Evolutionary conservation across 2,888 invertebrate genomes (phyloP), one percentile per base, ranked within the genome.

Genomic region (Philaethria dido): DNA sequence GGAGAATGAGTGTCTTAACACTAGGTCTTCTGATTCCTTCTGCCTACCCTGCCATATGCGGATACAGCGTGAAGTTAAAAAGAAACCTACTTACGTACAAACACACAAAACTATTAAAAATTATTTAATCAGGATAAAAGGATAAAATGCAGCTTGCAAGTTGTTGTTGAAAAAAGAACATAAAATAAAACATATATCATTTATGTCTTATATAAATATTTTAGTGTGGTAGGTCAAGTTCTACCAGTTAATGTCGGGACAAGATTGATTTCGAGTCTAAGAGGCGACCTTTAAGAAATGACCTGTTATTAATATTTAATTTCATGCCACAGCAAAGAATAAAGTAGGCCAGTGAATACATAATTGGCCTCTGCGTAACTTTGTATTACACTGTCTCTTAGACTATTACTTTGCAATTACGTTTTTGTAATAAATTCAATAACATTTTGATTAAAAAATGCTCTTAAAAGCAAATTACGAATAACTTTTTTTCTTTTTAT

Each of bases 211-310:
- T 22, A 18, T 36, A 42, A 57, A 61, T 52, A 22, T 63, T 68
- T 47, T 50, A 63, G 67, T 68, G 67, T 42, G 59, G 59, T 68
- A 68, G 64, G 64, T 57, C 61, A 64, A n/a, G 62, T 22, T 45
- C 25, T 65, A 48, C 22, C 48, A 62, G 33, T 42, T 48, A 42
- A 50, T 60, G 59, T 65, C 59, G 50, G 60, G 16, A 33, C 14
- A 45, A 60, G 60, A 60, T 60, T 60, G 60, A 60, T 60, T 60
- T 47, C 45, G 29, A 29, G 45, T 60, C 45, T 60, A 60, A 60
- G 60, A 45, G 57, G 25, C 45, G 33, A 60, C 60, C 45, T 60
- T n/a, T 60, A 60, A 60, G 29, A 25, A 18, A 16, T 18, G n/a
- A 60, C 29, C 44, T 47, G 45, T 18, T 29, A n/a, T 57, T 42